Conservation (phyloP, 2,113 vertebrate species). For the Cyanoramphus novaezelandiae region DNA sequence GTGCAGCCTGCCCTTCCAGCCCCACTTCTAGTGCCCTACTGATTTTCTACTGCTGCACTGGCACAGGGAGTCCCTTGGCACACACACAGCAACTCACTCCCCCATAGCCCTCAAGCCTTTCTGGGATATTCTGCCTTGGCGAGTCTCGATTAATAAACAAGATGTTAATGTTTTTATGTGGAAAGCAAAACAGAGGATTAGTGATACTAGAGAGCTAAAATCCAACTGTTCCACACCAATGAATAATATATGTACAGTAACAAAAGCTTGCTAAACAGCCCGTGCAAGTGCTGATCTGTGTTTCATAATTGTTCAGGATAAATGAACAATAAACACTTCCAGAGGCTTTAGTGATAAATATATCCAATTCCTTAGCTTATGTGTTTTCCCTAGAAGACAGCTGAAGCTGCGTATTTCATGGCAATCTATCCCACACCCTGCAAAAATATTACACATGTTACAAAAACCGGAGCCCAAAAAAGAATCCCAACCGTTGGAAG, state of each 20-base stretch:
- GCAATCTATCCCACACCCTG: background rate
- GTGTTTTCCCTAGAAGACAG: background rate
- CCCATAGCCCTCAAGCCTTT: background rate
- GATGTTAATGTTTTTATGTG: conserved; percentile 19
- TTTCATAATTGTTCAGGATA: background rate
- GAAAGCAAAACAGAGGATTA: conserved; percentile 27
- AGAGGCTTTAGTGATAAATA: conserved; percentile 3
- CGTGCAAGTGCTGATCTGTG: background rate
- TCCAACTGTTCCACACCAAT: background rate
- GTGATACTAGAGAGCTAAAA: conserved; percentile 4
- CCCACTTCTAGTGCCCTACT: background rate
- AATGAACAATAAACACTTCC: conserved; percentile 15
- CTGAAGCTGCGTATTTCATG: background rate
- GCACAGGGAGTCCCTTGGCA: background rate
- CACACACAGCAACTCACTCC: background rate
- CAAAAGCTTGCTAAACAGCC: conserved; percentile 7
- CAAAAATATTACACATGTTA: background rate
- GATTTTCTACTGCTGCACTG: background rate
- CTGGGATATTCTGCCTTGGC: background rate
- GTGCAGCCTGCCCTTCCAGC: background rate
- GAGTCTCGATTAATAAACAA: conserved; percentile 17
- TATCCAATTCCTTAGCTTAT: background rate
- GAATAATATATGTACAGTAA: conserved; percentile 1
- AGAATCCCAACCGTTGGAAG: background rate
- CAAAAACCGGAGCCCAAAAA: background rate